Evolutionary conservation across 1,140 invertebrate genomes (phyloP), one percentile per base, ranked within the genome.

Genomic region (Ceratoteleas bidentatus): DNA sequence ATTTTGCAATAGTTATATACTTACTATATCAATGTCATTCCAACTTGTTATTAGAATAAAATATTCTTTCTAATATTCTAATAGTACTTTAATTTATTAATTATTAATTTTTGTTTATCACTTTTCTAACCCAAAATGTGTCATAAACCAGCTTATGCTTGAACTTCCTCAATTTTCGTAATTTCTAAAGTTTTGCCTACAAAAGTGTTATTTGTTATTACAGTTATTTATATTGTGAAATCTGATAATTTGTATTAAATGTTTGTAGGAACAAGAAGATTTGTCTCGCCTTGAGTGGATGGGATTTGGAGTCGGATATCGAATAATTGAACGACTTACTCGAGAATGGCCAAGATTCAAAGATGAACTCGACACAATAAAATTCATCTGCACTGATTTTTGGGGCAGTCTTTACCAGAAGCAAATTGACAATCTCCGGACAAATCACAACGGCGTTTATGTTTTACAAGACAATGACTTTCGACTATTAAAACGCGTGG

Each of bases 371-470:
- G 99, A 99, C 84, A 98, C 97, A 16, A 97, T 99, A 92, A 99
- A 99, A 90, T 99, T 99, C 85, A 97, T 99, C 45, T 99, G 99
- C 88, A 99, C 99, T 80, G 99, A 99, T 88, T 99, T 99, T 87
- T 99, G 99, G 99, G 96, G 95, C 16, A 95, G 95, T 33, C 94
- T 99, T 15, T 99, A 98, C 89, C 98, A 98, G 86, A 99, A 99
- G 90, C 98, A 99, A 92, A 97, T 99, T 66, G 98, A 99, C 88
- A 99, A 99, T 92, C 92, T 99, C n/a, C 92, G 98, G 83, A 99
- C 99, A 11, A 99, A 99, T 92, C 98, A 99, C 91, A 97, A 99
- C 90, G 98, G 98, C 6, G 96, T 99, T 32, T 99, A 99, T 92
- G 97, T 99, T 32, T 92, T 99, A n/a, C 97, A 99, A 91, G 98